Conservation (phyloP, 2,888 invertebrate species). For the Meganola albula region DNA sequence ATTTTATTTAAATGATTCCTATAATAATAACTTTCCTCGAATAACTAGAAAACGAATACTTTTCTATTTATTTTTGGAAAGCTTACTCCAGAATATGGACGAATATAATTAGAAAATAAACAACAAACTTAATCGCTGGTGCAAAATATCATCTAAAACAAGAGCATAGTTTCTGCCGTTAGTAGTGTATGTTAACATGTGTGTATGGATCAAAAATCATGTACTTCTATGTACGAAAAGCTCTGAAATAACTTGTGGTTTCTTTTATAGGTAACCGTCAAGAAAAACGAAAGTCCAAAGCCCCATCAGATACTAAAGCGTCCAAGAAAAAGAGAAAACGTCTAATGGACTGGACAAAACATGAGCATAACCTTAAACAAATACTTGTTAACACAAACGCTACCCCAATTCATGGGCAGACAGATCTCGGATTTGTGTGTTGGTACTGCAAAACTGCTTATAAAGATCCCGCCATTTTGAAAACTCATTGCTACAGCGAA, state of each 20-base stretch:
- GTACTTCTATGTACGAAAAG: too few relatives aligned
- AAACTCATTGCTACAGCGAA: conserved; percentile 4
- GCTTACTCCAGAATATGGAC: too few relatives aligned
- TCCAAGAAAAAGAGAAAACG: neutral
- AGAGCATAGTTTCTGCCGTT: too few relatives aligned
- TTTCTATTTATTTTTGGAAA: too few relatives aligned
- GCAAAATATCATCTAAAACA: too few relatives aligned
- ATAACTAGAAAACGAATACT: too few relatives aligned
- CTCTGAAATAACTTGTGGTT: conserved; percentile 7
- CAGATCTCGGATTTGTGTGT: conserved; percentile 24
- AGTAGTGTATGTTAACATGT: too few relatives aligned
- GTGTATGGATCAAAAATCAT: too few relatives aligned
- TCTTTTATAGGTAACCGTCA: conserved; percentile 17
- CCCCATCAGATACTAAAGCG: neutral
- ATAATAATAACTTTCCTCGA: too few relatives aligned
- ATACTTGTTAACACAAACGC: conserved; percentile 23
- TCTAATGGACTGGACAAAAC: conserved; percentile 4
- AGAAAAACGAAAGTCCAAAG: neutral
- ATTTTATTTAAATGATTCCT: too few relatives aligned
- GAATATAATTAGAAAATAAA: too few relatives aligned
- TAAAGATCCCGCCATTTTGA: conserved; percentile 6
- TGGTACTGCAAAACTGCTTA: conserved; percentile 4
- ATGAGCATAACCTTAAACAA: conserved; percentile 20
- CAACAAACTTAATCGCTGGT: too few relatives aligned
- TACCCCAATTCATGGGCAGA: conserved; percentile 12